phyloP scores from a whole-genome alignment of 2,113 vertebrate genomes.

The Rhea americana region DNA sequence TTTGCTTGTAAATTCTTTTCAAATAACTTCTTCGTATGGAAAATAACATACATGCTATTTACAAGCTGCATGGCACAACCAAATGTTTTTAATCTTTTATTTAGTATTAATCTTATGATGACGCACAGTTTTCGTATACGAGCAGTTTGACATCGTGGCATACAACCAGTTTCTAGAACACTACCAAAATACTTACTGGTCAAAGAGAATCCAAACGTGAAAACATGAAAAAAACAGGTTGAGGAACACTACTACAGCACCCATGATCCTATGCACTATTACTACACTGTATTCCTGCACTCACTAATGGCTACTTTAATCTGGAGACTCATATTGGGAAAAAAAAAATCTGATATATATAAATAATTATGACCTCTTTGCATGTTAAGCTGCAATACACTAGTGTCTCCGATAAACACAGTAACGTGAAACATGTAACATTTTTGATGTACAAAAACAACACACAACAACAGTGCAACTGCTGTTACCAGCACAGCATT shows the following conservation, averaged over 20 bases:
- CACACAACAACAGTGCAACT: neutral
- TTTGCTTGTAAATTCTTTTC: neutral
- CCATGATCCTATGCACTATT: neutral
- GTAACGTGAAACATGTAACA: neutral
- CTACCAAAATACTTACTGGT: neutral
- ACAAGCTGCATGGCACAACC: neutral
- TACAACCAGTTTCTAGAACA: neutral
- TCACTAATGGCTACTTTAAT: slow-evolving; percentile 51
- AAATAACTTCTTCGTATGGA: neutral
- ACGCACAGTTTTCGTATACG: neutral
- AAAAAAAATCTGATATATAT: slow-evolving; percentile 8
- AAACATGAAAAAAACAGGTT: neutral
- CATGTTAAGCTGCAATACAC: slow-evolving; percentile 13
- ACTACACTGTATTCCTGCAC: slow-evolving; percentile 40
- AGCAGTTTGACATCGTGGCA: rapidly evolving
- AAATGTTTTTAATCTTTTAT: neutral
- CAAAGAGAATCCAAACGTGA: neutral
- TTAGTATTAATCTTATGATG: neutral
- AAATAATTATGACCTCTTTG: slow-evolving; percentile 7
- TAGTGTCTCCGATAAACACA: neutral
- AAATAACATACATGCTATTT: neutral
- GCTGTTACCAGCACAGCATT: neutral
- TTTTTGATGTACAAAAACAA: neutral
- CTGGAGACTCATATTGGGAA: neutral
- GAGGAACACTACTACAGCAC: neutral